phyloP scores from a whole-genome alignment of 2,113 vertebrate genomes.

The Tricholaema leucomelas region DNA sequence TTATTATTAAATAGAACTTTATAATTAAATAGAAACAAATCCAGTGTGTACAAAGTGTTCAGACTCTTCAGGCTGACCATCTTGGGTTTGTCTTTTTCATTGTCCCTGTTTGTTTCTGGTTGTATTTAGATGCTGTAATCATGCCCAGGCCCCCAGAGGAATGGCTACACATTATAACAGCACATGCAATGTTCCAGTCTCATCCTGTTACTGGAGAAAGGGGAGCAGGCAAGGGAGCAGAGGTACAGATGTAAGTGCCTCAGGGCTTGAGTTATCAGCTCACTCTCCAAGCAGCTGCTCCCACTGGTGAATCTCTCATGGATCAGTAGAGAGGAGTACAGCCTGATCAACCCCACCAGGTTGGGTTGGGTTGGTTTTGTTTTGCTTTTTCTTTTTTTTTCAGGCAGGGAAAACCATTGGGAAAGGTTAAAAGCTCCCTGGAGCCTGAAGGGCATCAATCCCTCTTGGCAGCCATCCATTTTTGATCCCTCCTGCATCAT shows the following conservation, averaged over 20 bases:
- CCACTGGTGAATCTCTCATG: neutral
- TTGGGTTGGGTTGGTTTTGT: neutral
- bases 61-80: neutral
- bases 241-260: neutral
- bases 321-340: neutral
- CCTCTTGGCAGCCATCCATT: neutral
- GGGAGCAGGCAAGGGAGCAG: neutral
- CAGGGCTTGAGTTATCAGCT: conserved; percentile 22
- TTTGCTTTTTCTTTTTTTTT: neutral
- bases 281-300: conserved; percentile 28
- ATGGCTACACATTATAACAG: neutral
- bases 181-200: neutral
- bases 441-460: conserved; percentile 27
- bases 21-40: neutral
- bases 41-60: neutral
- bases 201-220: neutral
- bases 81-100: neutral
- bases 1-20: no score
- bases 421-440: conserved; percentile 41
- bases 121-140: neutral
- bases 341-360: conserved; percentile 8
- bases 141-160: neutral
- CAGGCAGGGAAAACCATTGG: neutral
- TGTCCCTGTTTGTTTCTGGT: neutral
- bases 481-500: neutral